Base-by-base conservation (phyloP, 2,113 vertebrate genomes). In the Phoxinus phoxinus region DNA sequence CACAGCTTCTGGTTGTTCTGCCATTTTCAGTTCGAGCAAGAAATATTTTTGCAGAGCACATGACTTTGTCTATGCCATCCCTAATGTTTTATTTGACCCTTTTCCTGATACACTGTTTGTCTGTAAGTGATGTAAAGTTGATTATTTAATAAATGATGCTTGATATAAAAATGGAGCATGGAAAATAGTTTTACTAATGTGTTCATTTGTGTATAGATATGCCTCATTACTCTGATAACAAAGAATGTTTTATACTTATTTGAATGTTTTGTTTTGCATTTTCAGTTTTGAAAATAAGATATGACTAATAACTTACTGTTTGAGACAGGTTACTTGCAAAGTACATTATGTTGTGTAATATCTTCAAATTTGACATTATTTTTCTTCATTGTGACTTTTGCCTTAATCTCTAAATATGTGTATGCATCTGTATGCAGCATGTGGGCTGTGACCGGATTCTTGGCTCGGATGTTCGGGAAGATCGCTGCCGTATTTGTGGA, bases 361-460 rank as follows among this genome's bases (percentile, higher is more conserved):
- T 27, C 23, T 61, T 51, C 32, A 6, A 1, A 30, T 61, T 59
- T 48, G 53, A 25, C 58, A 67, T 74, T 48, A 2, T 17, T 58
- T 61, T 69, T 79, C 21, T 65, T 23, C 65, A 4, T 51, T 48
- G 41, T 37, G 44, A n/a, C n/a, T 17, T 78, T 81, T 89, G 88
- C 89, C 6, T 74, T 85, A 90, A 73, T 30, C 17, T 77, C 10
- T 73, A 17, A 44, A 21, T 85, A 25, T 82, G 53, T 44, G 8
- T 75, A 2, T 75, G n/a, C 75, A 6, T 84, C 19, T 82, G 17
- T 86, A 46, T 10, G 3, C 91, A 99, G 98, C 98, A 99, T 0
- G 97, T 99, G 80, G 98, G 98, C 89, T 99, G 98, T 0, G 98
- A 99, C 91, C 96, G 97, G 6, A 93, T 98, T 85, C 95, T 99